Base-by-base conservation (phyloP, 2,113 vertebrate species). In the Bagarius yarrelli region DNA sequence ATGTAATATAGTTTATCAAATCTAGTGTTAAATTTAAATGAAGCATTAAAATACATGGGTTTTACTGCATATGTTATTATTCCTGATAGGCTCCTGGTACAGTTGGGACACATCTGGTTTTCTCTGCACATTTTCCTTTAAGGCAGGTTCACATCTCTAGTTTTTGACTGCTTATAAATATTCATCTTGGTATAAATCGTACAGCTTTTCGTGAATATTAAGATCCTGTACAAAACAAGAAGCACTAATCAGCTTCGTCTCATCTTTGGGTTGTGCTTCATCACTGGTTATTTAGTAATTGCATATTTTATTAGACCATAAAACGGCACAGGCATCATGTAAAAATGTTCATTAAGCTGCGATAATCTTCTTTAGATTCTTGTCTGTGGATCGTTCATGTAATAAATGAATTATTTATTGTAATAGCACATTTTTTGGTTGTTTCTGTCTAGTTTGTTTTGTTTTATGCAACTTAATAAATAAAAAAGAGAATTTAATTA, bases 341-440 rank as follows among this genome's bases (percentile, higher is more conserved):
- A 55, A 84, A 79, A 32, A 84, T 79, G 69, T 81, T 82, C 53
- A 5, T 19, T 79, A 59, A 81, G 60, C 71, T 60, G 9, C 21
- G 32, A 34, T 82, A 79, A 82, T 85, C 61, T 53, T 25, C 36
- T 79, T 8, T 67, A 55, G 73, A 78, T 81, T 80, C 74, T n/a
- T 56, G 40, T 84, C 59, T 52, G 60, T 67, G 44, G n/a, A 82
- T 69, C 44, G 53, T 44, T 70, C 25, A 79, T 18, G 67, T 67
- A 64, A n/a, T 25, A 19, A 61, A 75, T 82, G 40, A 40, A 50
- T 84, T 81, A 64, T 76, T 76, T n/a, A 72, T 79, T 27, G 23
- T 21, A 8, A 71, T 27, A 76, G 50, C 57, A 73, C 21, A 16
- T 14, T 78, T 60, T 25, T 15, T 72, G 36, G 36, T 63, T 76